These are phyloP conservation scores for Petrocephalus zakoni DNA, from an alignment of 2,113 vertebrate genomes.

Conservation along the genomic window DNA sequence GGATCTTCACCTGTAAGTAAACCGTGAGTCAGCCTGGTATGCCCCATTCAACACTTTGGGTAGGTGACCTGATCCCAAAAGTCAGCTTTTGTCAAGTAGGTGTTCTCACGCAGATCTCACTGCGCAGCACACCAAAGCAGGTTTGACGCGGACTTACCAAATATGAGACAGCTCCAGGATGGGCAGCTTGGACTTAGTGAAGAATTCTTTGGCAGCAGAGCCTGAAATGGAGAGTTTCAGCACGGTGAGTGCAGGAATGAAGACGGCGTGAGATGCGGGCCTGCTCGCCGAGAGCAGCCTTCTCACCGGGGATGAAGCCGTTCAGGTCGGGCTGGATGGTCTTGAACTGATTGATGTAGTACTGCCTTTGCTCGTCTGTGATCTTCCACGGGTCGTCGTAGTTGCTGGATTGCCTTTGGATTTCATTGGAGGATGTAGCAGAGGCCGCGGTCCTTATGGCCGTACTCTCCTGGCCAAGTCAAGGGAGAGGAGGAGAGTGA, in stretches of 20 bases:
- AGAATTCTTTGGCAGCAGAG: slow-evolving; percentile 82
- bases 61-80: neutral
- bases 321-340: slow-evolving; percentile 96
- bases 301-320: slow-evolving; percentile 95
- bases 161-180: slow-evolving; percentile 83
- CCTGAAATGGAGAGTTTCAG: slow-evolving; percentile 46
- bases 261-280: neutral
- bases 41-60: neutral
- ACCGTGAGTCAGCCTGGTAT: neutral
- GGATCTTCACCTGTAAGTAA: neutral
- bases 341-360: slow-evolving; percentile 99
- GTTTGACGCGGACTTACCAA: slow-evolving; percentile 64
- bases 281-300: neutral
- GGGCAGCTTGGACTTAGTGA: slow-evolving; percentile 81
- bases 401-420: slow-evolving; percentile 93
- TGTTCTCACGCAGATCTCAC: neutral
- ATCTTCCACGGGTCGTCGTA: slow-evolving; percentile 99
- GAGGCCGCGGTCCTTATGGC: slow-evolving; percentile 88
- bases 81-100: neutral
- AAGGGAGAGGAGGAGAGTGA: neutral
- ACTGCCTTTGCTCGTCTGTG: slow-evolving; percentile 98
- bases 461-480: slow-evolving; percentile 62
- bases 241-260: neutral
- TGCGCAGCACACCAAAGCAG: neutral
- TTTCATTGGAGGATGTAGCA: slow-evolving; percentile 83